Evolutionary conservation across 2,797 vertebrate genomes (phyloP).

Genomic region (Cyclopterus lumpus): DNA sequence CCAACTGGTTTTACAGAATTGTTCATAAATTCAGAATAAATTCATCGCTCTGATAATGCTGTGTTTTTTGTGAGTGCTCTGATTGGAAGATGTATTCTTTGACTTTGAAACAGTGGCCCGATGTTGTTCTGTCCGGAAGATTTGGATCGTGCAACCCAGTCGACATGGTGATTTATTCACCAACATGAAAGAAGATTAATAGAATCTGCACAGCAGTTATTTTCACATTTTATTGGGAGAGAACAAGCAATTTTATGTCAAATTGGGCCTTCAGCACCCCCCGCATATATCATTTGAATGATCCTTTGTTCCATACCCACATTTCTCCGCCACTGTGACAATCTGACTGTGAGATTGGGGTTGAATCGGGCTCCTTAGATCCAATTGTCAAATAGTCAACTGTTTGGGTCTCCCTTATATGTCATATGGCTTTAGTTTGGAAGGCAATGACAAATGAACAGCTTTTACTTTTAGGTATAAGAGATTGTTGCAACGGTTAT

Average conservation of each 20-base stretch:
- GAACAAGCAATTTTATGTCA: not conserved
- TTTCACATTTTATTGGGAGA: not conserved
- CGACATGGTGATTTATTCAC: not conserved
- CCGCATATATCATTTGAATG: not conserved
- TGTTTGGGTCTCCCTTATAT: no score
- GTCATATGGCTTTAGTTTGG: not conserved
- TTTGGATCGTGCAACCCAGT: not conserved
- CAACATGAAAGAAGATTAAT: not conserved
- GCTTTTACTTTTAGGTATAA: not conserved
- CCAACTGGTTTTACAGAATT: not conserved
- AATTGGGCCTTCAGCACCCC: not conserved
- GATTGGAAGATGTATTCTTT: not conserved
- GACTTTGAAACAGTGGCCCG: not conserved
- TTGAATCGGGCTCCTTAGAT: no score
- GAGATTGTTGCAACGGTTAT: not conserved
- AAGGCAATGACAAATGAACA: not conserved
- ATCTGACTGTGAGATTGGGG: not conserved
- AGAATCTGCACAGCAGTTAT: not conserved
- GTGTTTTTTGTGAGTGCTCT: not conserved
- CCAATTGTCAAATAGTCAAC: no score
- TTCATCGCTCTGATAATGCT: not conserved
- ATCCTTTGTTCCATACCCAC: not conserved
- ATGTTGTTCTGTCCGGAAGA: not conserved
- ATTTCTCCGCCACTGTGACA: not conserved
- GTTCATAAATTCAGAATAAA: not conserved